A percentile compares a stretch with the other conserved stretches of the same genome.
Evolutionary conservation across 1,140 invertebrate species (phyloP).

Genomic region (Akabosia matsudoensis): DNA sequence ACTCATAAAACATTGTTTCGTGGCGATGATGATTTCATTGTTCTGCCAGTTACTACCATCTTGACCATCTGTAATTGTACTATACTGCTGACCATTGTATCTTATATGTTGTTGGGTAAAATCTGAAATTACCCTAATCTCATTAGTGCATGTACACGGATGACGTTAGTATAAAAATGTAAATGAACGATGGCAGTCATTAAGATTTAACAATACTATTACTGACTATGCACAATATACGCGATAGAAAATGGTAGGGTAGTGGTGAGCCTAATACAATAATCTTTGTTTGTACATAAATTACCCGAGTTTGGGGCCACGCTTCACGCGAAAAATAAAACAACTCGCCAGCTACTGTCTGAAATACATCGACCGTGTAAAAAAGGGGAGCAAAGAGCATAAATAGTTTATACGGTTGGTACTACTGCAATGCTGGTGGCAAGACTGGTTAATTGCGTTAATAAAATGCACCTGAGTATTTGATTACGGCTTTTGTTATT

Average conservation of each 20-base stretch:
- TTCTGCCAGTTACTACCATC: no score
- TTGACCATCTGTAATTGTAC: no score
- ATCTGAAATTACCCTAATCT: not conserved
- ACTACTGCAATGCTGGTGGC: not conserved
- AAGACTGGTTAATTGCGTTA: not conserved
- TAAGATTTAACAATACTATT: not conserved
- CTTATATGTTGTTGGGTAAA: no score
- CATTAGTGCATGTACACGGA: not conserved
- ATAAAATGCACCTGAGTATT: constrained; percentile 25
- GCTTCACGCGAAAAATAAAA: no score
- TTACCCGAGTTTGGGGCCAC: constrained; percentile 6
- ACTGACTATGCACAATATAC: not conserved
- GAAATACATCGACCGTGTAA: no score
- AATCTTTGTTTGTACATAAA: not conserved
- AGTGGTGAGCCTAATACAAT: not conserved
- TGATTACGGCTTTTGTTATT: constrained; percentile 17
- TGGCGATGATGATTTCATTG: not conserved
- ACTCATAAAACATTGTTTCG: constrained; percentile 18
- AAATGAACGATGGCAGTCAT: not conserved
- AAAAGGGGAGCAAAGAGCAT: no score
- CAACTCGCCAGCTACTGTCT: no score
- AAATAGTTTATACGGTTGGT: not conserved
- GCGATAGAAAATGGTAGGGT: not conserved
- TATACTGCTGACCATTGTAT: no score
- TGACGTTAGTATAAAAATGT: not conserved